Conservation (phyloP, 2,797 vertebrate species). For the Sebastes iracundus region DNA sequence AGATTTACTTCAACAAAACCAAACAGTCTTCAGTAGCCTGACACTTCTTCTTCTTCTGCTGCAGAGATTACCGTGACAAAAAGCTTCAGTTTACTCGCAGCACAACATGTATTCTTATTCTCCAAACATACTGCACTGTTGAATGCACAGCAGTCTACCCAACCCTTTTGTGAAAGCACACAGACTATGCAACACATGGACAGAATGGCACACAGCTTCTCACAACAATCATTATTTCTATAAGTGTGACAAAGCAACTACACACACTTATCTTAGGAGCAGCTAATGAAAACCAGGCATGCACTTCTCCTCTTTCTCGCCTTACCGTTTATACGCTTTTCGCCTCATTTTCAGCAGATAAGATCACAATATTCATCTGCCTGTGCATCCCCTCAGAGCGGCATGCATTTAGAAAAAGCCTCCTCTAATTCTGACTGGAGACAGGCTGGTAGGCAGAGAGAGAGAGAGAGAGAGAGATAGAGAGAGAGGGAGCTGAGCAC, state of each 20-base stretch:
- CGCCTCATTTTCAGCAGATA: constrained; percentile 80
- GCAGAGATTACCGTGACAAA: constrained; percentile 42
- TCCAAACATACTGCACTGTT: constrained; percentile 46
- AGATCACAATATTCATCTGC: constrained; percentile 71
- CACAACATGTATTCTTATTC: constrained; percentile 33
- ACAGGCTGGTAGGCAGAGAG: constrained; percentile 69
- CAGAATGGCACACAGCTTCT: constrained; percentile 41
- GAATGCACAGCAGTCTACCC: constrained; percentile 35
- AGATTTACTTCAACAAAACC: constrained; percentile 25
- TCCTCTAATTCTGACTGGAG: constrained; percentile 76
- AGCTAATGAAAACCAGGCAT: constrained; percentile 47
- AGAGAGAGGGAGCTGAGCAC: constrained; percentile 46
- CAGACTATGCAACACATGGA: constrained; percentile 69
- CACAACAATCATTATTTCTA: constrained; percentile 47
- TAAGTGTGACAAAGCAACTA: constrained; percentile 56
- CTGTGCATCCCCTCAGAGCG: constrained; percentile 72
- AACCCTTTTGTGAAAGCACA: constrained; percentile 21
- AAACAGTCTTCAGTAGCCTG: constrained; percentile 5
- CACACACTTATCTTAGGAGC: constrained; percentile 50
- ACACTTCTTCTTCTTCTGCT: constrained; percentile 13
- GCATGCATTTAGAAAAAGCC: constrained; percentile 75
- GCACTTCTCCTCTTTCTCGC: constrained; percentile 47
- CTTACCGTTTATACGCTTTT: constrained; percentile 83
- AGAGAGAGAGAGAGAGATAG: constrained; percentile 22
- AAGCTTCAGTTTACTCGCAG: constrained; percentile 33